Conservation (phyloP, 2,113 vertebrate genomes). For the Ciconia boyciana region DNA sequence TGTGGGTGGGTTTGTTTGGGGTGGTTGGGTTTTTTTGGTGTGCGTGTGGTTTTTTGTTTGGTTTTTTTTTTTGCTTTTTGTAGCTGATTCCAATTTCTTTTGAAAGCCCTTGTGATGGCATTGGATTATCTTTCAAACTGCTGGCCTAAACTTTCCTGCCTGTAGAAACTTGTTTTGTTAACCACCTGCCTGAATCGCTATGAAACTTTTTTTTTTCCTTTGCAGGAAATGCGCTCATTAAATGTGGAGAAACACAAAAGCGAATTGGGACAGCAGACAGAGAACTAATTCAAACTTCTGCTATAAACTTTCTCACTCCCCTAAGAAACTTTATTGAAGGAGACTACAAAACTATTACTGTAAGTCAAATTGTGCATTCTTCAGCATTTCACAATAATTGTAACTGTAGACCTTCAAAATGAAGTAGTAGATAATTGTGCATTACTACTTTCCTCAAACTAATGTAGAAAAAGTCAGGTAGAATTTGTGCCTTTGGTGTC, state of each 20-base stretch:
- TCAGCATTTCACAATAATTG: not conserved
- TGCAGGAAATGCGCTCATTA: conserved; percentile 94
- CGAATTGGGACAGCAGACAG: conserved; percentile 93
- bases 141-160: not conserved
- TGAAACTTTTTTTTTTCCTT: conserved; percentile 20
- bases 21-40: not conserved
- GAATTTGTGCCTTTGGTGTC: not conserved
- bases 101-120: not conserved
- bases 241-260: conserved; percentile 96
- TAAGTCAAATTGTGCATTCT: conserved; percentile 72
- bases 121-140: not conserved
- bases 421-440: not conserved
- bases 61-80: not conserved
- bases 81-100: not conserved
- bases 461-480: not conserved
- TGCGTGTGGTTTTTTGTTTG: not conserved
- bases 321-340: conserved; percentile 97
- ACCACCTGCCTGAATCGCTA: not conserved
- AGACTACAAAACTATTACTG: conserved; percentile 98
- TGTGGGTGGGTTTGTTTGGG: not conserved
- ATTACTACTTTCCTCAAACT: not conserved
- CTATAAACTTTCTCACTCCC: conserved; percentile 96
- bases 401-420: not conserved
- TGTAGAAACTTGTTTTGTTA: conserved; percentile 1
- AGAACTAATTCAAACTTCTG: conserved; percentile 92